phyloP scores from a whole-genome alignment of 2,797 vertebrate genomes.

The Fratercula arctica region DNA sequence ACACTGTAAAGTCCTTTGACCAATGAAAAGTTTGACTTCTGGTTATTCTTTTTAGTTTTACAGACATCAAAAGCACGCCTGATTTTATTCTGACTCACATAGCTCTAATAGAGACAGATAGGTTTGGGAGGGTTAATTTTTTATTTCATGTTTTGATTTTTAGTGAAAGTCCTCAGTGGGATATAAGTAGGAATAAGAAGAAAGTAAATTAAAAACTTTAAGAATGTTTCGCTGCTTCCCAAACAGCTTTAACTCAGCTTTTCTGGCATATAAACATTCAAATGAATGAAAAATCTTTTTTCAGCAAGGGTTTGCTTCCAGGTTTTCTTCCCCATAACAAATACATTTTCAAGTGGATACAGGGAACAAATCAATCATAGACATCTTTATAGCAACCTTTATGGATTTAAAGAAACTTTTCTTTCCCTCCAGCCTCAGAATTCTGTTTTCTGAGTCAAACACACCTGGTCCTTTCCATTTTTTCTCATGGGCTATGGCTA shows the following conservation, averaged over 20 bases:
- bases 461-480: neutral
- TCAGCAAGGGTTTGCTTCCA: neutral
- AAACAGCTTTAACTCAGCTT: neutral
- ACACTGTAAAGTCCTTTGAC: neutral
- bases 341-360: neutral
- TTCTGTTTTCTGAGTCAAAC: neutral
- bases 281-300: neutral
- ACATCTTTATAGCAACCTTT: neutral
- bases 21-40: neutral
- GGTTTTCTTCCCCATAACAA: neutral
- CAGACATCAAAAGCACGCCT: neutral
- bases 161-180: neutral
- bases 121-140: neutral
- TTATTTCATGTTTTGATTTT: neutral
- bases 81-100: neutral
- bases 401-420: neutral
- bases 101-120: neutral
- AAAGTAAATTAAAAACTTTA: neutral
- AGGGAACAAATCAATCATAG: neutral
- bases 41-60: neutral
- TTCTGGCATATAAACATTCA: neutral
- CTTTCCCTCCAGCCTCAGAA: neutral
- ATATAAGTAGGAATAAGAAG: neutral
- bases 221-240: neutral
- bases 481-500: neutral